Evolutionary conservation across 1,140 invertebrate genomes (phyloP).

Genomic region (Panulirus ornatus): DNA sequence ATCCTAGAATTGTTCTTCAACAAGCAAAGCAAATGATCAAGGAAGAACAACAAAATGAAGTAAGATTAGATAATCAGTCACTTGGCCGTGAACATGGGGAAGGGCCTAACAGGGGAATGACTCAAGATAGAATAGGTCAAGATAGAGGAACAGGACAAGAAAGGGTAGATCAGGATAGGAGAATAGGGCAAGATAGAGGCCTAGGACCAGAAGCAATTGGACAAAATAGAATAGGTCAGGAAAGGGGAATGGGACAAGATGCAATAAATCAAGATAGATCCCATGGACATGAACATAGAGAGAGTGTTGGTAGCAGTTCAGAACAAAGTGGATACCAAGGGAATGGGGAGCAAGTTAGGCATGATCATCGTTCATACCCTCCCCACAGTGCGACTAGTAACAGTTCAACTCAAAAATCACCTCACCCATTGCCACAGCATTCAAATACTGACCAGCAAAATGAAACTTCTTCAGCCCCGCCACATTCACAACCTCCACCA

Average conservation of each 20-base stretch:
- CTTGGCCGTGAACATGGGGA: not conserved
- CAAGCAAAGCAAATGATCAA: conserved; percentile 74
- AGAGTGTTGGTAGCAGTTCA: conserved; percentile 28
- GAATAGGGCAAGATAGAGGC: conserved; percentile 28
- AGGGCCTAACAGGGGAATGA: conserved; percentile 11
- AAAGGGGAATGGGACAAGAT: conserved; percentile 42
- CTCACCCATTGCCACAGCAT: conserved; percentile 64
- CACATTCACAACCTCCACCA: conserved; percentile 51
- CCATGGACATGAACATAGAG: conserved; percentile 55
- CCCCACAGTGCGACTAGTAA: conserved; percentile 37
- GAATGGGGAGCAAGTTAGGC: conserved; percentile 49
- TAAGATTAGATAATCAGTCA: conserved; percentile 19
- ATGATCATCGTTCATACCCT: conserved; percentile 33
- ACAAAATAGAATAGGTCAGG: conserved; percentile 46
- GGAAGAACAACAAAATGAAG: conserved; percentile 66
- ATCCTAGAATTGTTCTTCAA: conserved; percentile 74
- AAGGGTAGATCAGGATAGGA: conserved; percentile 19
- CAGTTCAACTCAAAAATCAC: conserved; percentile 70
- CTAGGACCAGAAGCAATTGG: conserved; percentile 33
- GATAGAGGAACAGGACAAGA: not conserved
- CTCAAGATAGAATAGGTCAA: conserved; percentile 29
- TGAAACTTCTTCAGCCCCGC: conserved; percentile 41
- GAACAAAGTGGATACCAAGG: conserved; percentile 61
- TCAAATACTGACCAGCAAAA: conserved; percentile 50
- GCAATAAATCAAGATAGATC: conserved; percentile 29